Base-by-base conservation (phyloP, 2,888 invertebrate species). In the Formica aserva region DNA sequence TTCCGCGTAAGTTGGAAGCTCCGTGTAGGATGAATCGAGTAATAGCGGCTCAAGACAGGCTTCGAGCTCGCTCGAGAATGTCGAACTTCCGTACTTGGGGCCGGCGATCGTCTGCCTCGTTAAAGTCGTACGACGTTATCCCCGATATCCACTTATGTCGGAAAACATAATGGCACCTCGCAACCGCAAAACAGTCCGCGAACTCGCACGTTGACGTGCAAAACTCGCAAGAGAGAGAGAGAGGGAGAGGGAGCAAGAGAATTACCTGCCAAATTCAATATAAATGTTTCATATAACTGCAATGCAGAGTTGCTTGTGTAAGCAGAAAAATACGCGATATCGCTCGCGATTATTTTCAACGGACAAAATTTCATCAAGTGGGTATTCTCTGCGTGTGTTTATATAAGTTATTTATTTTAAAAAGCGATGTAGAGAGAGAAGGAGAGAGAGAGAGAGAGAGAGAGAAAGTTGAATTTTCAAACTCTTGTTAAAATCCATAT, bases 91-190 rank as follows among this genome's bases (percentile, higher is more conserved):
- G 83, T 81, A 67, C 82, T 83, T 82, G 57, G 75, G 63, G 69
- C 69, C 62, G 55, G 67, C 63, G 87, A 82, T 87, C 89, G 85
- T 83, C 84, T 66, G 86, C 81, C 88, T 89, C 89, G 88, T 88
- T 89, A 89, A 87, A 88, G 85, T 86, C 87, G 83, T 85, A 86
- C 85, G 85, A 87, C 88, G 88, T 87, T 89, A 88, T 63, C 86
- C 85, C 72, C 71, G 81, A 83, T 85, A 86, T 84, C 88, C 86
- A 88, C 85, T 86, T 84, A 82, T 80, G 85, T 72, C 63, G 82
- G 65, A 35, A 76, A 62, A 80, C 83, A 78, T 45, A 62, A 48
- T 60, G 67, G 63, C 57, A 85, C 57, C 74, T 83, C 82, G 74
- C 82, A 82, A 80, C 84, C 82, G 84, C 88, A 82, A 83, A 85